Conservation (phyloP, 2,797 vertebrate species). For the Selene dorsalis region DNA sequence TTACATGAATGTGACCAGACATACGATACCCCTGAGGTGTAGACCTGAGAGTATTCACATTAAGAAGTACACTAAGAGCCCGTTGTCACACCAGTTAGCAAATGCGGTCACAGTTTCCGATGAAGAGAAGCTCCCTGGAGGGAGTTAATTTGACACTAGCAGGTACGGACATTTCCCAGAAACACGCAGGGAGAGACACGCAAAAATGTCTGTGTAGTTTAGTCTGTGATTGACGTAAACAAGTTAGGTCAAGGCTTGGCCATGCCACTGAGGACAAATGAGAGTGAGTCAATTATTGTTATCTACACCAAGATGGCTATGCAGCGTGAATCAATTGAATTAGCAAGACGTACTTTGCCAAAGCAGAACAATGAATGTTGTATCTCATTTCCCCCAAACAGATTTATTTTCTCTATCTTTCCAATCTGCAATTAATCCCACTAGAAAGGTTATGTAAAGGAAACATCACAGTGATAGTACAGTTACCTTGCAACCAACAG, state of each 20-base stretch:
- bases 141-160: conserved; percentile 70
- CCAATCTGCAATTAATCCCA: conserved; percentile 28
- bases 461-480: not conserved
- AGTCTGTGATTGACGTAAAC: conserved; percentile 43
- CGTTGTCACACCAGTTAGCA: conserved; percentile 62
- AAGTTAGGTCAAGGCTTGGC: conserved; percentile 51
- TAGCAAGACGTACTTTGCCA: conserved; percentile 36
- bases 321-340: conserved; percentile 30
- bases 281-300: conserved; percentile 52
- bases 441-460: conserved; percentile 10
- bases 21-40: conserved; percentile 62
- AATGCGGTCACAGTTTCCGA: conserved; percentile 75
- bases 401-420: conserved; percentile 48
- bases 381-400: conserved; percentile 40
- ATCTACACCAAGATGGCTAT: conserved; percentile 44
- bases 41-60: conserved; percentile 54
- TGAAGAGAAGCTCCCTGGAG: conserved; percentile 44
- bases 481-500: conserved; percentile 93
- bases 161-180: conserved; percentile 64
- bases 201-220: conserved; percentile 43
- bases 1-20: conserved; percentile 71
- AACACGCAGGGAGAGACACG: conserved; percentile 29
- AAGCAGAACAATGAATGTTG: conserved; percentile 36
- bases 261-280: conserved; percentile 48
- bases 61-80: conserved; percentile 59